A percentile compares a stretch with the other conserved stretches of the same genome.
Evolutionary conservation across 2,797 vertebrate genomes (phyloP).

Genomic region (Sarcoramphus papa): DNA sequence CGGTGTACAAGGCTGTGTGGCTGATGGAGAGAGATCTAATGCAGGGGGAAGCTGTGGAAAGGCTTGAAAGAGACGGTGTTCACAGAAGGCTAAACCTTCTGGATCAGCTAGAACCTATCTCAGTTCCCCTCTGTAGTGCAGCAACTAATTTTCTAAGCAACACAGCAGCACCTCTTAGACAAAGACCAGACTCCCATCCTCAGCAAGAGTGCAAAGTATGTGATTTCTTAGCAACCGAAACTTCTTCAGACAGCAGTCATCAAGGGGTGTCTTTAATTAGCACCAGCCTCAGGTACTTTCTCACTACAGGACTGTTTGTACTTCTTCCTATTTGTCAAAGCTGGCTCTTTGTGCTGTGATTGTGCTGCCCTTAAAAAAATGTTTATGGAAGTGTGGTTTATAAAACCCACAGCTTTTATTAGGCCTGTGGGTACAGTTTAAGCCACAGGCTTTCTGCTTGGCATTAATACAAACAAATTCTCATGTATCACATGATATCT

Average conservation of each 20-base stretch:
- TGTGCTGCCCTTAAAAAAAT: slow-evolving; percentile 9
- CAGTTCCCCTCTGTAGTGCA: not conserved
- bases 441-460: slow-evolving; percentile 29
- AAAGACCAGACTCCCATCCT: not conserved
- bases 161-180: not conserved
- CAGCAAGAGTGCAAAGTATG: not conserved
- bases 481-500: not conserved
- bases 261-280: slow-evolving; percentile 14
- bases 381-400: not conserved
- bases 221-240: not conserved
- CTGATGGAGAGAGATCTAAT: not conserved
- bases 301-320: slow-evolving; percentile 21
- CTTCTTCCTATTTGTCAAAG: not conserved
- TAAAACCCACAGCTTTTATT: slow-evolving; percentile 6
- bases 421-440: not conserved
- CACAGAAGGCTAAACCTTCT: not conserved
- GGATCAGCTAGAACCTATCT: not conserved
- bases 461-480: slow-evolving; percentile 13
- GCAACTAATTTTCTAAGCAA: not conserved
- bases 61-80: not conserved
- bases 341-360: not conserved
- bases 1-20: accelerated
- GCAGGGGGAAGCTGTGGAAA: not conserved
- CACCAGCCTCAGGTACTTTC: slow-evolving; percentile 37
- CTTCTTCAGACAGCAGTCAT: slow-evolving; percentile 31